Conservation (phyloP, 2,888 invertebrate genomes). For the Acronicta alni region DNA sequence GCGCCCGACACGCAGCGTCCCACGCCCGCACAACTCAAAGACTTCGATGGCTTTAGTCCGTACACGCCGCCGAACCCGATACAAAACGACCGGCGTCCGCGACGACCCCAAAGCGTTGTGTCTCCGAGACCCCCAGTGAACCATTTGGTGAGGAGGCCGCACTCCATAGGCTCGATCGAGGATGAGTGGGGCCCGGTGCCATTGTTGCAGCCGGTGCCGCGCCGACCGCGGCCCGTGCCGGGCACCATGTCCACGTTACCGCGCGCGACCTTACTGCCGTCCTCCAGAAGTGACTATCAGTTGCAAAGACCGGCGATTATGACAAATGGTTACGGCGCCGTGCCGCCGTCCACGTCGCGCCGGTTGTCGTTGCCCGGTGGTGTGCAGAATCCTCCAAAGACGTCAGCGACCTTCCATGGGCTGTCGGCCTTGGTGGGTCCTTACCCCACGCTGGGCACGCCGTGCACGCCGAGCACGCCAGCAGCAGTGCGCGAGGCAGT, state of each 20-base stretch:
- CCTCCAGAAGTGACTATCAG: slow-evolving; percentile 91
- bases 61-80: slow-evolving; percentile 88
- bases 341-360: slow-evolving; percentile 85
- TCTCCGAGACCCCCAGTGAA: slow-evolving; percentile 76
- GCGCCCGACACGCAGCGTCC: slow-evolving; percentile 75
- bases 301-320: slow-evolving; percentile 88
- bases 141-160: slow-evolving; percentile 86
- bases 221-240: slow-evolving; percentile 84
- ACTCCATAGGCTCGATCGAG: slow-evolving; percentile 89
- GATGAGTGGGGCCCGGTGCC: slow-evolving; percentile 85
- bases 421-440: slow-evolving; percentile 78
- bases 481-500: slow-evolving; percentile 92
- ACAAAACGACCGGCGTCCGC: slow-evolving; percentile 68
- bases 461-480: slow-evolving; percentile 88
- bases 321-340: slow-evolving; percentile 86
- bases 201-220: slow-evolving; percentile 88
- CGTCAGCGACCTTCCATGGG: slow-evolving; percentile 91
- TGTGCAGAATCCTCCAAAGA: slow-evolving; percentile 86
- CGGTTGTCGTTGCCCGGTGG: slow-evolving; percentile 89
- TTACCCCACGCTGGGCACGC: slow-evolving; percentile 73
- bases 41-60: slow-evolving; percentile 86
- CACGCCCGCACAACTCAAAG: slow-evolving; percentile 66
- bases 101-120: slow-evolving; percentile 89
- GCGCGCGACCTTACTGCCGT: slow-evolving; percentile 87
- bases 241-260: slow-evolving; percentile 79